A percentile compares a stretch with the other conserved stretches of the same genome.
These are phyloP conservation scores for Hetaerina americana DNA, from an alignment of 1,140 invertebrate species.

Conservation along the genomic window DNA sequence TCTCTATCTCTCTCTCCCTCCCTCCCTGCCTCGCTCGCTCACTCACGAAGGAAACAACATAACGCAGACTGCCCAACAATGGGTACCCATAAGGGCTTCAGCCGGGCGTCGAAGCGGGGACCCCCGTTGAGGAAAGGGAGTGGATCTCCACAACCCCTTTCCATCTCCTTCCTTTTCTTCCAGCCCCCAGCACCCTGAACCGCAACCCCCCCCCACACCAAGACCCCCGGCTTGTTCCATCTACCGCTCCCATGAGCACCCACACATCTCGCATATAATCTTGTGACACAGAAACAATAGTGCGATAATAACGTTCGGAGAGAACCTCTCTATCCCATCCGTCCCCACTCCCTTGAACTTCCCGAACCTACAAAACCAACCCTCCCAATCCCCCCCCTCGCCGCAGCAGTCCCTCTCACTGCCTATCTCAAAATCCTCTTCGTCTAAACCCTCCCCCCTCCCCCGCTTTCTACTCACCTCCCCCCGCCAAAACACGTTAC, in stretches of 20 bases:
- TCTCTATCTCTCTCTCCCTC: not conserved
- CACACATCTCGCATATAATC: not conserved
- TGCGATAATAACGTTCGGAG: not conserved
- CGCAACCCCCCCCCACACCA: not conserved
- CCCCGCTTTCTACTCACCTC: no score
- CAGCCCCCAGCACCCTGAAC: no score
- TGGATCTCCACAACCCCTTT: not conserved
- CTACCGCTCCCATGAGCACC: not conserved
- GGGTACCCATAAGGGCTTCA: not conserved
- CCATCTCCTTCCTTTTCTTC: not conserved
- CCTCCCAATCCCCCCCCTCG: no score
- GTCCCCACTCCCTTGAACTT: no score
- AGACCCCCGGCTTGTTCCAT: not conserved
- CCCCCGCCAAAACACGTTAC: no score
- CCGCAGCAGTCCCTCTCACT: no score
- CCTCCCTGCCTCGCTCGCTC: not conserved
- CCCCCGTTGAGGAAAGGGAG: not conserved
- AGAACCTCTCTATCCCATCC: not conserved
- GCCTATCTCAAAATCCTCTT: no score
- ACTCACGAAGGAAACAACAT: not conserved
- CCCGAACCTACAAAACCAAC: no score
- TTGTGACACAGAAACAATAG: not conserved
- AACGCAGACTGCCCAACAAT: not conserved
- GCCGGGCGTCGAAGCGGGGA: not conserved
- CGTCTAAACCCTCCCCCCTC: not conserved